These are phyloP conservation scores for Fregata magnificens DNA, from an alignment of 2,113 vertebrate species.

Conservation along the genomic window DNA sequence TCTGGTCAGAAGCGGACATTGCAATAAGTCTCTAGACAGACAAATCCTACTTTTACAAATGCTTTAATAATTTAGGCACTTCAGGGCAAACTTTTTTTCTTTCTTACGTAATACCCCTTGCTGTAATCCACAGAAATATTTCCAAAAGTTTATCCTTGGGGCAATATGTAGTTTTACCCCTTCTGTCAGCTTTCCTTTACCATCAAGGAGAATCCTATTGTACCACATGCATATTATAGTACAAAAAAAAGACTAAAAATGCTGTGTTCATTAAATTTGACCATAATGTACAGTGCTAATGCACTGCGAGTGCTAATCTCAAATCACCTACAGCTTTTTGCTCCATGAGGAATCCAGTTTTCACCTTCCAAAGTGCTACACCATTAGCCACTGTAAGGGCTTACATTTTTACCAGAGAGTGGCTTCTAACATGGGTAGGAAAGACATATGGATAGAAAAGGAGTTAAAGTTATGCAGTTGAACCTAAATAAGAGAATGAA, in stretches of 20 bases:
- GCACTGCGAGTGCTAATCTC: background rate
- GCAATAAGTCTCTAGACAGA: background rate
- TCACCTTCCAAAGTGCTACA: background rate
- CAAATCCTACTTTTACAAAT: background rate
- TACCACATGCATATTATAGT: background rate
- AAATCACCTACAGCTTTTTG: background rate
- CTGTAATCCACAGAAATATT: slow-evolving; percentile 30
- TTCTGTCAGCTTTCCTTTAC: background rate
- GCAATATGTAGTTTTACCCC: background rate
- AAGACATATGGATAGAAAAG: background rate
- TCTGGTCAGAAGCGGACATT: background rate
- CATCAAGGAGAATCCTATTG: background rate
- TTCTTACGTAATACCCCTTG: background rate
- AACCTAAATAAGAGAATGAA: background rate
- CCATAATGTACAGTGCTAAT: background rate
- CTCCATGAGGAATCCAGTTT: background rate
- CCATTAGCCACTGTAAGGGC: background rate
- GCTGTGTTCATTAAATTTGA: background rate
- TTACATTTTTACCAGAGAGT: background rate
- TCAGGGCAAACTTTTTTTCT: slow-evolving; percentile 9
- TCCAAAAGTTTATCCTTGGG: background rate
- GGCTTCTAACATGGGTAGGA: background rate
- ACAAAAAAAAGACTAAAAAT: background rate
- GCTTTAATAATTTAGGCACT: background rate
- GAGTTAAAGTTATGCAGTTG: background rate